Evolutionary conservation across 2,888 invertebrate genomes (phyloP).

Genomic region (Cremastobaeus sp.): DNA sequence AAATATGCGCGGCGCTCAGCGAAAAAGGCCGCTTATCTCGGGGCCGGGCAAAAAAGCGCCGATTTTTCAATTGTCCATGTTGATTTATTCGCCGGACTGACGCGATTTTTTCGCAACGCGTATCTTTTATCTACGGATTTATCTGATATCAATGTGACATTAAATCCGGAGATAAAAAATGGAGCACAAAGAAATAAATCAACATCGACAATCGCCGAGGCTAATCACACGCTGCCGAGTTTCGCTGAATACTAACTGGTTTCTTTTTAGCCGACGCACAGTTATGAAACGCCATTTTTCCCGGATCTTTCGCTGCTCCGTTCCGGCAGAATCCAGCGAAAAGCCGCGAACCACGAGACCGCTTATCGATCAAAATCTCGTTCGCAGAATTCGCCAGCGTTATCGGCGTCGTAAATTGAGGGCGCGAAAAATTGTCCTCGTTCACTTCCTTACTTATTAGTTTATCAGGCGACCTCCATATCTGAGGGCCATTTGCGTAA

Average conservation of each 20-base stretch:
- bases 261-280: no score
- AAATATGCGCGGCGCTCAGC: not conserved
- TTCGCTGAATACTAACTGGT: slow-evolving; percentile 16
- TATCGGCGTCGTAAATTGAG: no score
- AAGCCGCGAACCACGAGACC: no score
- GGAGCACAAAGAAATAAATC: slow-evolving; percentile 28
- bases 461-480: no score
- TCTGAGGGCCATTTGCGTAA: no score
- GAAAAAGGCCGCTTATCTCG: slow-evolving; percentile 6
- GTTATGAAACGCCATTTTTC: no score
- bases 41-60: slow-evolving; percentile 5
- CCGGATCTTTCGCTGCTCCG: no score
- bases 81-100: slow-evolving; percentile 27
- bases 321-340: no score
- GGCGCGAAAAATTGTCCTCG: no score
- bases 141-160: slow-evolving; percentile 42
- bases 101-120: slow-evolving; percentile 14
- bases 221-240: slow-evolving; percentile 21
- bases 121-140: slow-evolving; percentile 15
- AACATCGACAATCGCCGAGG: slow-evolving; percentile 36
- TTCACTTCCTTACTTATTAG: no score
- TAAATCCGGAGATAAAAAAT: slow-evolving; percentile 31
- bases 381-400: no score
- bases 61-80: slow-evolving; percentile 39
- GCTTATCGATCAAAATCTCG: no score